Evolutionary conservation across 2,113 vertebrate species (phyloP).

Genomic region (Brachyhypopomus gauderio): DNA sequence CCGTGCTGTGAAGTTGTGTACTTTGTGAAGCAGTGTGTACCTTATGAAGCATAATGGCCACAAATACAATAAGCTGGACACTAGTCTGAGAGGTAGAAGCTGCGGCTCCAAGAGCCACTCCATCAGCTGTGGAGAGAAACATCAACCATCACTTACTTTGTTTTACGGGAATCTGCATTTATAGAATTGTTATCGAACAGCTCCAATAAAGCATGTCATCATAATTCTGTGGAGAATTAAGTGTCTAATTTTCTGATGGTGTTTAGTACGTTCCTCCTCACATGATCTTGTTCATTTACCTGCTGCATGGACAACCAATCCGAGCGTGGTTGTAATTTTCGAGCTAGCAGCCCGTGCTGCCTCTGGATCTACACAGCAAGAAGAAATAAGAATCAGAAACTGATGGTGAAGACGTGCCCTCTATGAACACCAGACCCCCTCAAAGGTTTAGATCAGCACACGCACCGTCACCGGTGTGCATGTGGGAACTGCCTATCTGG

Average conservation of each 20-base stretch:
- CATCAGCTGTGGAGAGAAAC: conserved; percentile 80
- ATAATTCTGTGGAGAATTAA: background rate
- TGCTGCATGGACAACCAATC: conserved; percentile 96
- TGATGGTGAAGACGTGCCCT: background rate
- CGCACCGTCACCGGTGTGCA: conserved; percentile 88
- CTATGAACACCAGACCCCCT: background rate
- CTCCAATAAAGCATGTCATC: background rate
- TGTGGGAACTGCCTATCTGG: conserved; percentile 92
- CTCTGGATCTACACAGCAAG: conserved; percentile 84
- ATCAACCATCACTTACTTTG: background rate
- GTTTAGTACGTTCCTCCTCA: too few relatives aligned
- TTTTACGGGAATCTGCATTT: background rate
- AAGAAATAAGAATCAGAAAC: conserved; percentile 3
- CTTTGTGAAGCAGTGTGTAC: conserved; percentile 66
- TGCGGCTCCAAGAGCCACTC: conserved; percentile 95
- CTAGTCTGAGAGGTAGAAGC: conserved; percentile 98
- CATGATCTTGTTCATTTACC: conserved; percentile 68
- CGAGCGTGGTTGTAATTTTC: conserved; percentile 95
- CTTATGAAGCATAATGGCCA: conserved; percentile 99
- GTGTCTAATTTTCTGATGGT: background rate
- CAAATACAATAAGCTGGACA: conserved; percentile 97
- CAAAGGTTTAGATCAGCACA: background rate
- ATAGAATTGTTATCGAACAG: background rate
- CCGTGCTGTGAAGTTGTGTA: too few relatives aligned
- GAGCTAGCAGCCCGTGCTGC: conserved; percentile 83